phyloP scores from a whole-genome alignment of 1,140 invertebrate genomes.

The Leptopilina clavipes region DNA sequence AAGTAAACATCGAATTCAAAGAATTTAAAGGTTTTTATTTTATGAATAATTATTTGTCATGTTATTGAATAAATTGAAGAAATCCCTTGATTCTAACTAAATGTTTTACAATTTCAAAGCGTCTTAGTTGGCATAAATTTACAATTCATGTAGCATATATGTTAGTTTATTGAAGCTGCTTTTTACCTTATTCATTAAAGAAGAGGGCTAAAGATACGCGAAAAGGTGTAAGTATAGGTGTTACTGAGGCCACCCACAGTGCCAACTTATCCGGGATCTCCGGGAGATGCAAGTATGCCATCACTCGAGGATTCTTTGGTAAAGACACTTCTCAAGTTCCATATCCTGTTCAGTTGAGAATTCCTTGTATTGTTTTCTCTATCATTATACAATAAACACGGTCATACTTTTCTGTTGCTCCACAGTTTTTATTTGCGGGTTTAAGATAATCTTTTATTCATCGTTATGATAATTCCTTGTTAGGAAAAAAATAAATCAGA shows the following conservation, averaged over 20 bases:
- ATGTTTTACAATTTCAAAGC: background rate
- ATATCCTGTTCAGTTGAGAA: constrained; percentile 32
- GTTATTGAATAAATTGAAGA: no score
- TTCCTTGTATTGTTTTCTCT: constrained; percentile 22
- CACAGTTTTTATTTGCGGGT: background rate
- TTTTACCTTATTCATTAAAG: constrained; percentile 12
- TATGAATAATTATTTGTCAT: no score
- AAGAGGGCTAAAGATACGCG: constrained; percentile 11
- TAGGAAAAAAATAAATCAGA: background rate
- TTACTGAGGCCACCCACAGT: constrained; percentile 24
- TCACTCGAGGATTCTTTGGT: constrained; percentile 23
- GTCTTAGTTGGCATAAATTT: background rate
- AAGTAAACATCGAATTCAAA: no score
- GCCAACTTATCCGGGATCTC: constrained; percentile 7
- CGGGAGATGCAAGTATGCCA: constrained; percentile 14
- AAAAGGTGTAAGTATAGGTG: constrained; percentile 19
- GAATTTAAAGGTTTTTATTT: no score
- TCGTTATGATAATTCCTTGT: background rate
- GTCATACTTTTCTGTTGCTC: background rate
- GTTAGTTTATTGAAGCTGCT: constrained; percentile 3
- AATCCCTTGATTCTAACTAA: no score
- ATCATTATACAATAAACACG: constrained; percentile 22
- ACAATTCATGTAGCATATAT: background rate
- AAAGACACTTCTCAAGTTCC: constrained; percentile 22
- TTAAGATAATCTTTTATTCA: constrained; percentile 17